Evolutionary conservation across 2,113 vertebrate species (phyloP).

Genomic region (Caranx melampygus): DNA sequence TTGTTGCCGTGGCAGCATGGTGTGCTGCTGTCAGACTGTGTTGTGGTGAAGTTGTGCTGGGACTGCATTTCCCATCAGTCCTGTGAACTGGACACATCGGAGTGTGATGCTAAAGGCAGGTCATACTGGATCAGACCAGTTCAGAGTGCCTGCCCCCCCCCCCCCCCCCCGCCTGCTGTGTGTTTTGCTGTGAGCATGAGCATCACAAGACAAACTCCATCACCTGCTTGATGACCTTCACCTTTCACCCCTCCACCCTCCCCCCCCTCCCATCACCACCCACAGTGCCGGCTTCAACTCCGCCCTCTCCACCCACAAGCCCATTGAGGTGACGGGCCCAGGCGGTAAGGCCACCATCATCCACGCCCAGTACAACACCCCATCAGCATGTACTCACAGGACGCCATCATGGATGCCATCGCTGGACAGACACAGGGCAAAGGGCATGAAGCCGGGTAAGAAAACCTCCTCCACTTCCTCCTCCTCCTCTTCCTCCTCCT

Average conservation of each 20-base stretch:
- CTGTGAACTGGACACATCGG: too few species aligned
- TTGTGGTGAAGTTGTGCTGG: not conserved
- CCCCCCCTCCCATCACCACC: not conserved
- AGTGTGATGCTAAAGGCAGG: too few species aligned
- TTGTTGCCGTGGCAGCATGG: constrained; percentile 51
- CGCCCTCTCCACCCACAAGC: constrained; percentile 91
- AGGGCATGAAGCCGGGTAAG: constrained; percentile 94
- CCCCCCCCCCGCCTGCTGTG: constrained; percentile 43
- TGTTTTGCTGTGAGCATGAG: too few species aligned
- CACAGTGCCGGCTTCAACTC: constrained; percentile 90
- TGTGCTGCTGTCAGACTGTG: not conserved
- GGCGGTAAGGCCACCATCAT: constrained; percentile 98
- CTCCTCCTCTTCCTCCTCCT: not conserved
- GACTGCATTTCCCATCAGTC: too few species aligned
- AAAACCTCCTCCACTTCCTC: constrained; percentile 5
- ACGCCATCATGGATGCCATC: constrained; percentile 98
- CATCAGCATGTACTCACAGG: constrained; percentile 99
- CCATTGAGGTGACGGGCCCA: constrained; percentile 96
- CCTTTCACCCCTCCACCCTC: not conserved
- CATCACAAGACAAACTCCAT: too few species aligned
- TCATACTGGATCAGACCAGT: too few species aligned
- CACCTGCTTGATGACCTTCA: too few species aligned
- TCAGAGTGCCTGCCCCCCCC: not conserved
- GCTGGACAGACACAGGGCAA: constrained; percentile 96
- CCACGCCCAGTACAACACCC: constrained; percentile 99